Evolutionary conservation across 2,113 vertebrate genomes (phyloP), one percentile per base, ranked within the genome.

Genomic region (Sclerurus mexicanus): DNA sequence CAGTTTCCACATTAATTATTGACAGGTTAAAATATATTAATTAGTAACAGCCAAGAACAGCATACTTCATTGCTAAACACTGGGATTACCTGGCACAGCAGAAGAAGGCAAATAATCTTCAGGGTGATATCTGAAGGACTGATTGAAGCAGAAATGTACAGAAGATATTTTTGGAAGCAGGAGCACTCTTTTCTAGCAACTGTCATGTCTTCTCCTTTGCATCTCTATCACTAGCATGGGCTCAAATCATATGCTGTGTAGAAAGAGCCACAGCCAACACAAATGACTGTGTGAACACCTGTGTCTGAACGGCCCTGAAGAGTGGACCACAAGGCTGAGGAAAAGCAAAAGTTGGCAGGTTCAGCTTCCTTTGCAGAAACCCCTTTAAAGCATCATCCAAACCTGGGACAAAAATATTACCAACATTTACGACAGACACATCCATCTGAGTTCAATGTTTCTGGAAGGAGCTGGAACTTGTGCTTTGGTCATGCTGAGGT

Each of bases 1-100:
- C 2, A 33, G 90, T 93, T 89, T 92, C 66, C 73, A 76, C 76
- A 87, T 90, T 87, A 93, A 94, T 94, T 92, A 94, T 81, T 90
- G 90, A 89, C 79, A 92, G 44, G 84, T 72, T 89, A 86, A 94
- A 90, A 93, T 72, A 75, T 62, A 93, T 96, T 95, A 88, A 96
- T 96, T 94, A 92, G 47, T 73, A 92, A 56, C 62, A 69, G 76
- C 22, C 56, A 55, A n/a, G 49, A 84, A 80, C 28, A 86, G 44
- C 79, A 87, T 74, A 80, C 20, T 37, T 95, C 82, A 53, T 55
- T 77, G 73, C 60, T 90, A 78, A 94, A 75, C n/a, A 66, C 58
- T 21, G 16, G 25, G 33, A 92, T 86, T 85, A 74, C 76, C 56
- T 55, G 49, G 35, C 66, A 28, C 14, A 68, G n/a, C 47, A 78